phyloP scores from a whole-genome alignment of 2,888 invertebrate genomes.

The Galerucella calmariensis region DNA sequence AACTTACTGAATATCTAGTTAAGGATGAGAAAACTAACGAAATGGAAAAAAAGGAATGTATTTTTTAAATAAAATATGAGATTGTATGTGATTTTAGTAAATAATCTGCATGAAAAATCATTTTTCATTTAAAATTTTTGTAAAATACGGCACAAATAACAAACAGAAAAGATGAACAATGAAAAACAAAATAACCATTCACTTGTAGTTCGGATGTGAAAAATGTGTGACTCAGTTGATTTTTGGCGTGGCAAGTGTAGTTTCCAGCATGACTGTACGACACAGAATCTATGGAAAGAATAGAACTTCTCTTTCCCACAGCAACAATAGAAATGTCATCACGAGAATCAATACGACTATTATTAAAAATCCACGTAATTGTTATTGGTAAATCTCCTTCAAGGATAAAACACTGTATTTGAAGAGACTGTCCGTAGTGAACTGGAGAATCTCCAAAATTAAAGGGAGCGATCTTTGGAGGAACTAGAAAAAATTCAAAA shows the following conservation, averaged over 20 bases:
- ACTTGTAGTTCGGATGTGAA: slow-evolving; percentile 64
- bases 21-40: not conserved
- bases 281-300: slow-evolving; percentile 71
- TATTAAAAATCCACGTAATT: slow-evolving; percentile 76
- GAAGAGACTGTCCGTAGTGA: slow-evolving; percentile 77
- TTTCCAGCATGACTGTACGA: slow-evolving; percentile 68
- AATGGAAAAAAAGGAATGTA: not conserved
- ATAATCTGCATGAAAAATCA: not conserved
- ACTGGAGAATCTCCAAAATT: slow-evolving; percentile 72
- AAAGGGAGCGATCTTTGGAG: slow-evolving; percentile 52
- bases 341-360: slow-evolving; percentile 59
- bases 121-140: not conserved
- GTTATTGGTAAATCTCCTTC: slow-evolving; percentile 78
- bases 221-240: slow-evolving; percentile 67
- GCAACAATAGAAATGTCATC: slow-evolving; percentile 55
- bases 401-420: slow-evolving; percentile 73
- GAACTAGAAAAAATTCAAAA: slow-evolving; percentile 50
- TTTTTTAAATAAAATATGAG: not conserved
- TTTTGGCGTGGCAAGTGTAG: slow-evolving; percentile 69
- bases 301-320: slow-evolving; percentile 69
- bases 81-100: not conserved
- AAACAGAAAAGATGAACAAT: slow-evolving; percentile 46
- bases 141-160: not conserved
- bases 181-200: slow-evolving; percentile 53
- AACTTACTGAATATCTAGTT: slow-evolving; percentile 38